Conservation (phyloP, 2,888 invertebrate genomes). For the Reticulitermes lucifugus region DNA sequence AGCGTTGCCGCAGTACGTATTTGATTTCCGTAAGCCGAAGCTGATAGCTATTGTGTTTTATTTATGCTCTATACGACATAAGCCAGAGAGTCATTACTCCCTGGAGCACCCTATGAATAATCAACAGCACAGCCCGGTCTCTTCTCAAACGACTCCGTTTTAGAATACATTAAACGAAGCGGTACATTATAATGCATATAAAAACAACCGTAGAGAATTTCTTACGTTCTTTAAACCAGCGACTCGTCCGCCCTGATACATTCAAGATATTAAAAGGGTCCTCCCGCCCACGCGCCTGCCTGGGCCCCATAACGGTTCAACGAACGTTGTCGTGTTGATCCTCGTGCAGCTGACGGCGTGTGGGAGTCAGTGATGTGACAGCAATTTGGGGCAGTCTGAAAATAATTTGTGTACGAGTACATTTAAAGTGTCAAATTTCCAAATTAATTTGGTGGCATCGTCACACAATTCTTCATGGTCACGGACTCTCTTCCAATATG, state of each 20-base stretch:
- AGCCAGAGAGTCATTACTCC: not conserved
- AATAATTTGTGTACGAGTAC: too few relatives aligned
- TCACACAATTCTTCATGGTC: too few relatives aligned
- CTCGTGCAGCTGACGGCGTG: too few relatives aligned
- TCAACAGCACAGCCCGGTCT: not conserved
- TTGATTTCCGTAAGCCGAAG: not conserved
- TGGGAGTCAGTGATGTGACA: too few relatives aligned
- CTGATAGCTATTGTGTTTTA: not conserved
- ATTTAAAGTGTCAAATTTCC: too few relatives aligned
- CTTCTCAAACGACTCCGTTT: not conserved
- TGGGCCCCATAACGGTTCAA: not conserved
- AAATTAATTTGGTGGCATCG: too few relatives aligned
- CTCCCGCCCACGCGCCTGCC: not conserved
- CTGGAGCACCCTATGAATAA: not conserved
- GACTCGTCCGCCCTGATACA: not conserved
- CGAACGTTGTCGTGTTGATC: not conserved
- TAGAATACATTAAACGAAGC: not conserved
- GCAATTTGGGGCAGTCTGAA: too few relatives aligned
- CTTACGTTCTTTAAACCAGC: not conserved
- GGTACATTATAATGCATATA: not conserved
- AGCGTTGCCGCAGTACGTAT: too few relatives aligned
- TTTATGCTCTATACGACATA: not conserved
- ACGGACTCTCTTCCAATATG: too few relatives aligned
- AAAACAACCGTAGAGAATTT: not conserved
- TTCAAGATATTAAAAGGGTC: not conserved